Evolutionary conservation across 2,113 vertebrate genomes (phyloP), one percentile per base, ranked within the genome.

Genomic region (Lophura nycthemera): DNA sequence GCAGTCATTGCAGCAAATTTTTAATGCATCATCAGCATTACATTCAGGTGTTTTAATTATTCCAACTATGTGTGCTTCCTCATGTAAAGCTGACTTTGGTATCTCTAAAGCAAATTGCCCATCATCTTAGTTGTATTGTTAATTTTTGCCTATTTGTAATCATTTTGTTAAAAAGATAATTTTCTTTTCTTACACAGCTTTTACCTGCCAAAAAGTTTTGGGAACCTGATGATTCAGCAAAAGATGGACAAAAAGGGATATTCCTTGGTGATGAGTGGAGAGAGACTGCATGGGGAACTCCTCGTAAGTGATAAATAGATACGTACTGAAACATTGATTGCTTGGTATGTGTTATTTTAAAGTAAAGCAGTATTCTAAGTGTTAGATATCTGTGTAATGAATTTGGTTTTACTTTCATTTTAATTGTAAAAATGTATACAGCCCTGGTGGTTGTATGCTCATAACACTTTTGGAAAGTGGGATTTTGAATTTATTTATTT

Each of bases 241-340:
- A 99, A 98, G 99, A 99, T 98, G 99, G 99, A 97, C 98, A 99
- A 97, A 99, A 99, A 98, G 99, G 98, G 95, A 99, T 99, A 98
- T 98, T 99, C 95, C 98, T 99, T 96, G 98, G 98, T 97, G 99
- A 99, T 88, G 99, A 99, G 97, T 99, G 99, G 99, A 98, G 99
- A 97, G 99, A 99, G 91, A 99, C 98, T 97, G 98, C 99, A 50
- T 99, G 99, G 99, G 99, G 99, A 98, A 93, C 99, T 96, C 98
- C 99, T 97, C 99, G 99, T 99, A 98, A 99, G 99, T 98, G 87
- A 63, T 16, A 57, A 18, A 12, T 85, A 4, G 86, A 50, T 79
- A 47, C 50, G 1, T 45, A 59, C 54, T 88, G 67, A 79, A 47
- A 50, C 82, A n/a, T 84, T 38, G 56, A 34, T 82, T 21, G 2